Base-by-base conservation (phyloP, 2,797 vertebrate species). In the Oreonectes daqikongensis region DNA sequence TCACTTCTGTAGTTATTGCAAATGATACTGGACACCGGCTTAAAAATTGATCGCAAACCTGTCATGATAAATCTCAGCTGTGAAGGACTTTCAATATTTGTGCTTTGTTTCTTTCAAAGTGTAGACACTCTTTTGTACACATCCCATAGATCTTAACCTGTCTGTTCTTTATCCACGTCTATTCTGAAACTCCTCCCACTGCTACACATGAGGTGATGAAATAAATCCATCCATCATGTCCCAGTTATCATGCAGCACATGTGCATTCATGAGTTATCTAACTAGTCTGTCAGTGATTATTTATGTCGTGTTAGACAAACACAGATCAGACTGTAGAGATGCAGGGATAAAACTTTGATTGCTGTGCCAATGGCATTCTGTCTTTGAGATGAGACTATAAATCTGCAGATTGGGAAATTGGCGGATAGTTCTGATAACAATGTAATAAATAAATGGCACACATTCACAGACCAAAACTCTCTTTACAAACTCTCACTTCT, bases 321-420 rank as follows among this genome's bases (percentile, higher is more conserved):
- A 61, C 2, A 2, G 40, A 42, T 42, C 40, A 42, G 26, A 60
- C 30, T 22, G 52, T 53, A 20, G 20, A 73, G 69, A 73, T 76
- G 60, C 53, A 18, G 63, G 40, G 40, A 48, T 40, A 42, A 79
- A 72, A 28, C 52, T 57, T 57, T 24, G 59, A 73, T 44, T 52
- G 57, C 32, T n/a, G 2, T 57, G 52, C 67, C 26, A 40, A 42
- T 55, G 60, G 71, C 48, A 60, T 81, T 71, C 65, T 63, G 28
- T 79, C 72, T 72, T 72, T 71, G 42, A 79, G 42, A 61, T 72
- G 10, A 72, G 17, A 77, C 73, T 55, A 77, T 82, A 83, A 79
- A 81, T 78, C 79, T 72, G 68, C 10, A 14, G 73, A 67, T 75
- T 20, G 48, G 8, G n/a, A 48, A 75, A 22, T 48, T 55, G 53